Evolutionary conservation across 30 jellyfish, hydroid and myxozoan species (phyloP).

Genomic region (Hydractinia echinata): DNA sequence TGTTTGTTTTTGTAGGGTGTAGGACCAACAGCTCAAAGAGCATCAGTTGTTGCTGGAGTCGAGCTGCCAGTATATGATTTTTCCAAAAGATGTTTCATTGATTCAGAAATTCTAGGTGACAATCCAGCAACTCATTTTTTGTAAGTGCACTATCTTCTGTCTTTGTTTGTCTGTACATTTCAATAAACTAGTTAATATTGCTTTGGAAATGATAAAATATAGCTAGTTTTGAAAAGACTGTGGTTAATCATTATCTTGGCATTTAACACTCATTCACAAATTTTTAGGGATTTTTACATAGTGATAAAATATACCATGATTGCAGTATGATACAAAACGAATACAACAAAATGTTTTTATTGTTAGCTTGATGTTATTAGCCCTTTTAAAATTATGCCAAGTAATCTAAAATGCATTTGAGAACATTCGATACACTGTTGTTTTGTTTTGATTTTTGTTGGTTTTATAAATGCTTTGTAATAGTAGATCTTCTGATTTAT

Average conservation of each 20-base stretch:
- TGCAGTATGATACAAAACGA: no score
- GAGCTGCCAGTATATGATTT: constrained; percentile 81
- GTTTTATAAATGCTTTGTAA: no score
- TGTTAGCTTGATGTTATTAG: no score
- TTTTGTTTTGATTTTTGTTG: no score
- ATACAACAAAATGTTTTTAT: no score
- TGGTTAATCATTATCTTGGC: background rate
- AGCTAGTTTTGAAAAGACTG: background rate
- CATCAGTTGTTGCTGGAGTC: constrained; percentile 86
- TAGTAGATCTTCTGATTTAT: no score
- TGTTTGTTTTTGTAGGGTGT: constrained; percentile 62
- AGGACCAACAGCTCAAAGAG: constrained; percentile 93
- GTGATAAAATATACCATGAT: no score
- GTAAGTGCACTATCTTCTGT: constrained; percentile 24
- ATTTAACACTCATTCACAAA: background rate
- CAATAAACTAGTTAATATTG: no score
- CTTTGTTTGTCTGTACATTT: background rate
- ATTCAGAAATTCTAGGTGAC: constrained; percentile 48
- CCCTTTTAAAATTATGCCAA: no score
- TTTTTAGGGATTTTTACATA: no score
- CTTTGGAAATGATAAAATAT: background rate
- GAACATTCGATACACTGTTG: no score
- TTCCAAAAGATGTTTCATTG: constrained; percentile 45
- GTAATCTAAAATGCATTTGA: no score
- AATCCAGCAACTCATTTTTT: constrained; percentile 64